Evolutionary conservation across 2,113 vertebrate genomes (phyloP).

Genomic region (Sander vitreus): DNA sequence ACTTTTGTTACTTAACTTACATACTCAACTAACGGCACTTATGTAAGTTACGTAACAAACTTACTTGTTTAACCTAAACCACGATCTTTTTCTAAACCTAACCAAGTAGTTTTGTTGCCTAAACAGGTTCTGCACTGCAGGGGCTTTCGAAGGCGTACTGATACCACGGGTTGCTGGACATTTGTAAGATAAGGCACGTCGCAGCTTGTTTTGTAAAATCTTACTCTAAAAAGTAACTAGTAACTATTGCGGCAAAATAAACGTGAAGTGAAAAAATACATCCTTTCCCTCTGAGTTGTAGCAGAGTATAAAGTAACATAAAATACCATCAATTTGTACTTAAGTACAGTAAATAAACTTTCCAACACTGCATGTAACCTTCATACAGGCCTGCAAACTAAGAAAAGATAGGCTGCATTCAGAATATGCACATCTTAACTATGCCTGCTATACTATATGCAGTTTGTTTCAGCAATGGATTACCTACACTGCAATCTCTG

Average conservation of each 20-base stretch:
- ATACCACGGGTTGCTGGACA: too few species aligned
- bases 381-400: constrained; percentile 2
- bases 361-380: background rate
- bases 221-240: background rate
- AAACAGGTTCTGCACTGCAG: too few species aligned
- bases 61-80: too few species aligned
- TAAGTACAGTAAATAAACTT: background rate
- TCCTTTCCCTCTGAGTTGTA: background rate
- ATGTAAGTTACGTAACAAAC: too few species aligned
- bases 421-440: background rate
- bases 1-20: too few species aligned
- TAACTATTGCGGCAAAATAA: background rate
- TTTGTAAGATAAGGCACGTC: too few species aligned
- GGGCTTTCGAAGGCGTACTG: too few species aligned
- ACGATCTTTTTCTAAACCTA: too few species aligned
- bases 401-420: constrained; percentile 26
- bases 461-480: constrained; percentile 44
- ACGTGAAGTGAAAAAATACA: background rate
- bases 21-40: too few species aligned
- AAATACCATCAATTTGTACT: background rate
- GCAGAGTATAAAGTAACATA: background rate
- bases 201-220: background rate
- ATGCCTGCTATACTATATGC: constrained; percentile 18
- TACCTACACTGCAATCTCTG: constrained; percentile 15
- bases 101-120: too few species aligned